A percentile compares a stretch with the other conserved stretches of the same genome.
Evolutionary conservation across 2,888 invertebrate genomes (phyloP).

Genomic region (Eupithecia pulchellata): DNA sequence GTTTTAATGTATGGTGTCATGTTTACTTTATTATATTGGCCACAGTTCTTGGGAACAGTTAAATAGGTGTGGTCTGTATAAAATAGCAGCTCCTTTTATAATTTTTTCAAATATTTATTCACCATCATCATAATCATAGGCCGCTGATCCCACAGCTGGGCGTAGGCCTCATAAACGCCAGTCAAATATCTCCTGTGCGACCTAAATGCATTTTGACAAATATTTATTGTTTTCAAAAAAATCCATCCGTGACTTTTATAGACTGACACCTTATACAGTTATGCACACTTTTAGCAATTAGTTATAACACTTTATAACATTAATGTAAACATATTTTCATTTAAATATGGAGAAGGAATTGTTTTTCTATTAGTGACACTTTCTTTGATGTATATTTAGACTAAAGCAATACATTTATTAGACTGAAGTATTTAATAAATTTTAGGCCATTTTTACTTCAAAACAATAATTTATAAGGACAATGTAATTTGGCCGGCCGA

Average conservation of each 20-base stretch:
- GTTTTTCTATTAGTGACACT: constrained; percentile 43
- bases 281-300: constrained; percentile 79
- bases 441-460: constrained; percentile 66
- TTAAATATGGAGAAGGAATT: constrained; percentile 52
- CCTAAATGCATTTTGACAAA: too few relatives aligned
- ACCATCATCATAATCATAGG: too few relatives aligned
- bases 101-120: too few relatives aligned
- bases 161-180: too few relatives aligned
- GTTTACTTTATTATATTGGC: neutral
- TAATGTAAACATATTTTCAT: constrained; percentile 48
- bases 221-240: constrained; percentile 60
- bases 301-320: constrained; percentile 63
- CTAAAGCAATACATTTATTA: constrained; percentile 79
- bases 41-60: neutral
- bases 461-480: constrained; percentile 64
- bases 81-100: constrained; percentile 51
- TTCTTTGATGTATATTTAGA: constrained; percentile 77
- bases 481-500: constrained; percentile 65
- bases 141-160: too few relatives aligned
- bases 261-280: constrained; percentile 84
- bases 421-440: constrained; percentile 81
- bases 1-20: neutral
- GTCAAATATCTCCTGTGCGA: too few relatives aligned
- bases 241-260: constrained; percentile 83
- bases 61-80: neutral